Evolutionary conservation across 1,140 invertebrate species (phyloP), one percentile per base, ranked within the genome.

Genomic region (Zaprionus camerounensis): DNA sequence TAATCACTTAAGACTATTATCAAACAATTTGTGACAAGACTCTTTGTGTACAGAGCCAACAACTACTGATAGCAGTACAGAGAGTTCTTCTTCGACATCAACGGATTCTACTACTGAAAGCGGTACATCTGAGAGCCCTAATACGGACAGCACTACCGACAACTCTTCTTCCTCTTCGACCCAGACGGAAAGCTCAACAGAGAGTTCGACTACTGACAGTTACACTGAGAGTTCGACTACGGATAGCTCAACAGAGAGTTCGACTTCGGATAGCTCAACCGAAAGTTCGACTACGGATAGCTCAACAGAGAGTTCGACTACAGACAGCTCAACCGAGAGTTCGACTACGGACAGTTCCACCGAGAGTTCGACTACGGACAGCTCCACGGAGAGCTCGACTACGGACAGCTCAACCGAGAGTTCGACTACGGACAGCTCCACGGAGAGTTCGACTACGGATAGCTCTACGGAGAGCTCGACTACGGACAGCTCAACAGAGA

Each of bases 291-390:
- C 5, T n/a, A 56, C 63, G 0, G 38, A 57, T 2, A 68, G 55
- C 26, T 17, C 11, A 2, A 68, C 66, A 0, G 56, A 68, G 12
- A 69, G 20, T 36, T 49, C 36, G 5, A 12, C 49, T 5, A 44
- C 53, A 1, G 41, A 46, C 1, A 69, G 56, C 41, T 28, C n/a
- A 5, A 69, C 66, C 0, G 56, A 69, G n/a, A 69, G 56, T 1
- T 61, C 67, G 0, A 17, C 38, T 3, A 17, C 62, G 13, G 62
- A 51, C 2, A 64, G 20, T 9, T 13, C 22, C 3, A 65, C 63
- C 0, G 63, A 65, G 2, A 38, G 22, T 1, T 55, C 49, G 5
- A 17, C 15, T 12, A 41, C 46, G 0, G 67, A 38, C 0, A 53
- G 28, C 2, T 28, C 15, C 0, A 69, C 67, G 0, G 46, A 69